Percentiles rank a stretch among this genome's conserved stretches.
These are phyloP conservation scores for Halcyon badia DNA, from an alignment of 2,797 vertebrate genomes.

Conservation along the genomic window DNA sequence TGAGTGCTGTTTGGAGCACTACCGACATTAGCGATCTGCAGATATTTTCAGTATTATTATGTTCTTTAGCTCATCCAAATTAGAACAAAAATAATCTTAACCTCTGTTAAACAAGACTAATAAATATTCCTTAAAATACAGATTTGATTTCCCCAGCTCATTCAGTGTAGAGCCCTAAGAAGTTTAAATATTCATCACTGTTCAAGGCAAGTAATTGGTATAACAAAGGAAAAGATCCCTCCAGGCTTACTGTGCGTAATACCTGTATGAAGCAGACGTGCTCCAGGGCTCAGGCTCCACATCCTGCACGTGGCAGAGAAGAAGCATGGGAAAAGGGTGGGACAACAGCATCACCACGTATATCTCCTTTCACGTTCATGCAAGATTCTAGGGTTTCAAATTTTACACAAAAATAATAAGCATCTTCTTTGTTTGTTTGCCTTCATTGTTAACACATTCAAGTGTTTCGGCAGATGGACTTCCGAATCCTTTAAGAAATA, in stretches of 20 bases:
- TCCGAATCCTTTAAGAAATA: neutral
- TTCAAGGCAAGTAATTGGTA: neutral
- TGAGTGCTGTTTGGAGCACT: neutral
- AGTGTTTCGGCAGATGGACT: neutral
- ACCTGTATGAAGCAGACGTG: neutral
- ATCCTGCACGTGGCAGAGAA: neutral
- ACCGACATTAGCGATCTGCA: neutral
- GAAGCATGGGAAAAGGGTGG: neutral
- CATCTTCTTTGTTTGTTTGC: neutral
- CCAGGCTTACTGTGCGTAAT: neutral
- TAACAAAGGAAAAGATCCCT: neutral
- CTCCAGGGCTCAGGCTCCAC: neutral
- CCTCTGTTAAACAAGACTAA: constrained; percentile 2
- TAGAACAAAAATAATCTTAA: constrained; percentile 10
- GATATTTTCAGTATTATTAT: neutral
- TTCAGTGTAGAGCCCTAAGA: neutral
- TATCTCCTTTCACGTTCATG: neutral
- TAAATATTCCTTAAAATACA: constrained; percentile 30
- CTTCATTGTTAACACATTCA: neutral
- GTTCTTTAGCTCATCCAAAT: neutral
- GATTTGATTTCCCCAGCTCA: neutral
- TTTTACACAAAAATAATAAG: neutral
- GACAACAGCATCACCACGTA: neutral
- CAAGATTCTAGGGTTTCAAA: neutral
- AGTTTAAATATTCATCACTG: neutral